A percentile compares a stretch with the other conserved stretches of the same genome.
These are phyloP conservation scores for Danaus plexippus DNA, from an alignment of 1,140 invertebrate species.

Conservation along the genomic window DNA sequence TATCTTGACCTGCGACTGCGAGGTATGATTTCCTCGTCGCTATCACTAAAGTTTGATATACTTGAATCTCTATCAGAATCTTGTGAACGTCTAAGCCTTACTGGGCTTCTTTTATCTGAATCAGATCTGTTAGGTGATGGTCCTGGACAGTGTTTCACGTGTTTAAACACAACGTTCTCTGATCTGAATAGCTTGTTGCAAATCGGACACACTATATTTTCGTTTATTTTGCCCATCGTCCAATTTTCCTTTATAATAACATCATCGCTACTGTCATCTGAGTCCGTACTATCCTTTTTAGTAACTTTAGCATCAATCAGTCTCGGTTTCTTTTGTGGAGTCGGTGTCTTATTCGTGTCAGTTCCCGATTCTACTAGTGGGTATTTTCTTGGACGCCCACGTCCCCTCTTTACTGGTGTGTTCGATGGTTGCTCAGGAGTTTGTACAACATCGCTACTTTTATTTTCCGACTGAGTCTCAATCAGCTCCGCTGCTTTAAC, in stretches of 20 bases:
- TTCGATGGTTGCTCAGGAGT: conserved; percentile 25
- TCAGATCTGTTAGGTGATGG: conserved; percentile 59
- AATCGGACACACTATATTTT: conserved; percentile 67
- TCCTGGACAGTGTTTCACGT: conserved; percentile 69
- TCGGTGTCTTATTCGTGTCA: conserved; percentile 32
- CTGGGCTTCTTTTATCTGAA: conserved; percentile 47
- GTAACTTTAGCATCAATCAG: conserved; percentile 37
- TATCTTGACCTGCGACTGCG: conserved; percentile 36
- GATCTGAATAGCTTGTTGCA: conserved; percentile 66
- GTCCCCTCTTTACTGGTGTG: conserved; percentile 54
- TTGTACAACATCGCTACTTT: conserved; percentile 18
- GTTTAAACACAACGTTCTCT: conserved; percentile 69
- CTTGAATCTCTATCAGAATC: conserved; percentile 45
- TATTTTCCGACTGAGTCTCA: conserved; percentile 53
- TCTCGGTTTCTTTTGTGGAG: conserved; percentile 51
- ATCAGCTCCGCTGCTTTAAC: conserved; percentile 62
- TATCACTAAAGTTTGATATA: conserved; percentile 38
- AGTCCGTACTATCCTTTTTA: conserved; percentile 30
- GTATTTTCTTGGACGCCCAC: conserved; percentile 61
- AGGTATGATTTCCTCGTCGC: conserved; percentile 32
- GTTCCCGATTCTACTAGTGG: conserved; percentile 38
- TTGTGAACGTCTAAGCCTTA: conserved; percentile 38
- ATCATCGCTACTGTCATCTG: conserved; percentile 46
- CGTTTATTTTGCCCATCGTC: conserved; percentile 66
- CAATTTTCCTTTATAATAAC: conserved; percentile 60